phyloP scores from a whole-genome alignment of 2,797 vertebrate species.

The Onychomys torridus region DNA sequence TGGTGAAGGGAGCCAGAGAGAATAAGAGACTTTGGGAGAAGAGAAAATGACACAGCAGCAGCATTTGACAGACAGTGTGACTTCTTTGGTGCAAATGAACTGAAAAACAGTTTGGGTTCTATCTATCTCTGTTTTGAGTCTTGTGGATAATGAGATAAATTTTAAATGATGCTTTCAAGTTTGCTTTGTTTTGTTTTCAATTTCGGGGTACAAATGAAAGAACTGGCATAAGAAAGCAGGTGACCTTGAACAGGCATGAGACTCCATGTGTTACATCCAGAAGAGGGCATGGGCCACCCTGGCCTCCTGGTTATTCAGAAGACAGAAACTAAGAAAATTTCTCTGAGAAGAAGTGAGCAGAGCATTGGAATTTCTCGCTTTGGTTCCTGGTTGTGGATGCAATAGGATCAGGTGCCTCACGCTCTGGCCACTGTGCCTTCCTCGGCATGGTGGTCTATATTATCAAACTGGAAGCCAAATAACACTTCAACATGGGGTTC shows the following conservation, averaged over 20 bases:
- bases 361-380: neutral
- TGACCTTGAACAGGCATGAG: neutral
- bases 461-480: neutral
- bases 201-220: neutral
- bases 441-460: neutral
- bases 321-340: neutral
- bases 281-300: neutral
- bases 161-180: neutral
- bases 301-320: neutral
- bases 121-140: neutral
- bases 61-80: neutral
- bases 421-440: neutral
- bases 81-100: neutral
- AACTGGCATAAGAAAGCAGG: neutral
- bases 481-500: neutral
- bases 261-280: neutral
- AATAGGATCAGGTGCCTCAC: neutral
- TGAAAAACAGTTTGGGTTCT: neutral
- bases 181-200: neutral
- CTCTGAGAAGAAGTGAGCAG: neutral
- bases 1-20: neutral
- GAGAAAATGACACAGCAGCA: neutral
- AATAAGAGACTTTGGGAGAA: neutral
- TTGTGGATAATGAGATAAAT: neutral
- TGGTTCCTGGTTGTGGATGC: neutral